A percentile compares a stretch with the other conserved stretches of the same genome.
Evolutionary conservation across 2,797 vertebrate species (phyloP).

Genomic region (Sorex maritimensis): DNA sequence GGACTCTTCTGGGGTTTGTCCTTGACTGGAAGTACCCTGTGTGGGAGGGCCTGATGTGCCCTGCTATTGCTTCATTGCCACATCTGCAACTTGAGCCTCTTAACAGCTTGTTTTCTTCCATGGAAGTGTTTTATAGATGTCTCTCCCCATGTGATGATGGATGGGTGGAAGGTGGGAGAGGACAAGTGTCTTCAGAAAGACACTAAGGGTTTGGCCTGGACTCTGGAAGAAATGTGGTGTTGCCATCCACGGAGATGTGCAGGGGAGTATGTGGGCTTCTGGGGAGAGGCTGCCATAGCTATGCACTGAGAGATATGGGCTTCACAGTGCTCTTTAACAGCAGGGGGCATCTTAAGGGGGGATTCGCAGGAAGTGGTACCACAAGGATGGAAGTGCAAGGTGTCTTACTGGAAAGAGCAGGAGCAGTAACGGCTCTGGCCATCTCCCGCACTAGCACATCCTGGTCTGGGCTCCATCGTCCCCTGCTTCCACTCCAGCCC

Average conservation of each 20-base stretch:
- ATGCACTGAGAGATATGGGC: background rate
- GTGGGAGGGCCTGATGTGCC: too few species aligned
- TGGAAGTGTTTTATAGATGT: background rate
- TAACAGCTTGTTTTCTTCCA: background rate
- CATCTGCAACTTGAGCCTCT: too few species aligned
- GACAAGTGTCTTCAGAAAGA: background rate
- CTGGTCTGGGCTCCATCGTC: background rate
- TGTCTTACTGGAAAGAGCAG: background rate
- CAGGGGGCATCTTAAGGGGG: fast-evolving
- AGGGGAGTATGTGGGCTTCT: background rate
- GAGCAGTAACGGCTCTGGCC: too few species aligned
- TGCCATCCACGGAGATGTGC: background rate
- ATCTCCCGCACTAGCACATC: too few species aligned
- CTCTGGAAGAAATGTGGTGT: too few species aligned
- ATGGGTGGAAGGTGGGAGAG: background rate
- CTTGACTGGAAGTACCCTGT: background rate
- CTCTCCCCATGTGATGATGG: background rate
- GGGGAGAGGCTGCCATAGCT: background rate
- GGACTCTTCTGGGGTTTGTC: too few species aligned
- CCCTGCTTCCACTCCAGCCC: background rate
- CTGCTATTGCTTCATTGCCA: background rate
- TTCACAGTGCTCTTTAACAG: background rate
- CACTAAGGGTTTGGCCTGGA: background rate
- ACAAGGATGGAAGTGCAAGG: background rate
- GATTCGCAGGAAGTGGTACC: fast-evolving